These are phyloP conservation scores for Hartigia nigra DNA, from an alignment of 2,888 invertebrate species.

Conservation along the genomic window DNA sequence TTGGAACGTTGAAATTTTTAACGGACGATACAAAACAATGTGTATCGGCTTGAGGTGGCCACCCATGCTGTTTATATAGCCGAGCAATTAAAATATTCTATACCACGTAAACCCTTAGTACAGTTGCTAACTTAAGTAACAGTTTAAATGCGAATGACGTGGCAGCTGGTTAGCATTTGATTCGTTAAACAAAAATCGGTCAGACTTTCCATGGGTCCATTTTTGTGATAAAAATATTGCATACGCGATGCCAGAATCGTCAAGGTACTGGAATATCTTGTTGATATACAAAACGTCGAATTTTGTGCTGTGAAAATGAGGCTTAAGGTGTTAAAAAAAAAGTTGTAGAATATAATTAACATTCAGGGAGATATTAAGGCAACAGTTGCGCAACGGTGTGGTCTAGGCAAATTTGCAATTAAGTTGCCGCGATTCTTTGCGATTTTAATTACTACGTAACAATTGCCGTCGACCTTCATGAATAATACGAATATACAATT, in stretches of 20 bases:
- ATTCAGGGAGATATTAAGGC: slow-evolving; percentile 5
- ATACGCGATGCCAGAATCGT: background rate
- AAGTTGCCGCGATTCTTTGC: background rate
- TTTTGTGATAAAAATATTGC: background rate
- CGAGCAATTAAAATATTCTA: background rate
- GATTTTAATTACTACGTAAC: slow-evolving; percentile 35
- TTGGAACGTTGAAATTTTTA: background rate
- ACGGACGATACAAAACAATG: background rate
- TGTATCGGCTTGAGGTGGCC: background rate
- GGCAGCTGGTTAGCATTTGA: background rate
- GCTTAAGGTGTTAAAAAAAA: background rate
- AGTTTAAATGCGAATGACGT: background rate
- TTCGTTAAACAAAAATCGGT: background rate
- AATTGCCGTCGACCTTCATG: slow-evolving; percentile 34
- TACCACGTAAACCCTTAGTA: background rate
- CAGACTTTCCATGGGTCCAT: background rate
- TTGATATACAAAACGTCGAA: background rate
- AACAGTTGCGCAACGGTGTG: background rate
- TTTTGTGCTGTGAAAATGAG: background rate
- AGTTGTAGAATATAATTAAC: slow-evolving; percentile 6
- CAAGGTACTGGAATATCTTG: too few relatives aligned
- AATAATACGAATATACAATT: slow-evolving; percentile 30
- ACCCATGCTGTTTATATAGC: background rate
- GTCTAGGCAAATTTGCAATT: background rate
- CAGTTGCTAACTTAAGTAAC: background rate